Conservation (phyloP, 2,797 vertebrate genomes). For the Amniataba percoides region DNA sequence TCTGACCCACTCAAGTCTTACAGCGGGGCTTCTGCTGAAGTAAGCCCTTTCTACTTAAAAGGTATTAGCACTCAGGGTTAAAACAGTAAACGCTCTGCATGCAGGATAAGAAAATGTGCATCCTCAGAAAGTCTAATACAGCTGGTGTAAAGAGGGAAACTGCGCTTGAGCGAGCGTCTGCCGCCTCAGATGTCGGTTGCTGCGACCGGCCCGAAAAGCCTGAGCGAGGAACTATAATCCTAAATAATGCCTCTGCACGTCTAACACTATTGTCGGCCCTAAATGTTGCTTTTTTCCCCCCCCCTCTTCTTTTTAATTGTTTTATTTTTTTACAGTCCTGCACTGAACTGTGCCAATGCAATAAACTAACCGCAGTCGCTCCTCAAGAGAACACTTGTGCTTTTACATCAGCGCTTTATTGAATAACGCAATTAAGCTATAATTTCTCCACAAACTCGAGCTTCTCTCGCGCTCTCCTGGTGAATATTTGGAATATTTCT, state of each 20-base stretch:
- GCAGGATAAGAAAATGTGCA: conserved; percentile 72
- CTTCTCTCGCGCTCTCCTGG: conserved; percentile 13
- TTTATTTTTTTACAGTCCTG: conserved; percentile 37
- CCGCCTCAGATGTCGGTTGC: conserved; percentile 61
- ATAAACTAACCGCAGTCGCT: conserved; percentile 37
- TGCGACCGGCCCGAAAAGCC: conserved; percentile 53
- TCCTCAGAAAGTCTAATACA: conserved; percentile 68
- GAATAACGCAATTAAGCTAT: conserved; percentile 37
- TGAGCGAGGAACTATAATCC: conserved; percentile 52
- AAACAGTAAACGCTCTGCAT: conserved; percentile 77
- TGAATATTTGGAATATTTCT: conserved; percentile 23
- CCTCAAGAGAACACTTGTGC: conserved; percentile 34
- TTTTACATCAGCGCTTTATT: conserved; percentile 32
- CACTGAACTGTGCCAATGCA: conserved; percentile 35
- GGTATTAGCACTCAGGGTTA: conserved; percentile 78
- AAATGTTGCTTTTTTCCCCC: neutral
- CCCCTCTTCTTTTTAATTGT: conserved; percentile 44
- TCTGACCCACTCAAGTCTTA: conserved; percentile 75
- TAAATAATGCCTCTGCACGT: conserved; percentile 56
- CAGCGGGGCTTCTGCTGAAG: conserved; percentile 77
- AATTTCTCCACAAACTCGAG: conserved; percentile 17
- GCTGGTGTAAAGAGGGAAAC: conserved; percentile 46
- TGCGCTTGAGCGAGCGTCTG: conserved; percentile 58
- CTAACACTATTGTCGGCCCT: conserved; percentile 25
- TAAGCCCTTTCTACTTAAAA: conserved; percentile 80